Evolutionary conservation across 2,888 invertebrate species (phyloP).

Genomic region (Tinea trinotella): DNA sequence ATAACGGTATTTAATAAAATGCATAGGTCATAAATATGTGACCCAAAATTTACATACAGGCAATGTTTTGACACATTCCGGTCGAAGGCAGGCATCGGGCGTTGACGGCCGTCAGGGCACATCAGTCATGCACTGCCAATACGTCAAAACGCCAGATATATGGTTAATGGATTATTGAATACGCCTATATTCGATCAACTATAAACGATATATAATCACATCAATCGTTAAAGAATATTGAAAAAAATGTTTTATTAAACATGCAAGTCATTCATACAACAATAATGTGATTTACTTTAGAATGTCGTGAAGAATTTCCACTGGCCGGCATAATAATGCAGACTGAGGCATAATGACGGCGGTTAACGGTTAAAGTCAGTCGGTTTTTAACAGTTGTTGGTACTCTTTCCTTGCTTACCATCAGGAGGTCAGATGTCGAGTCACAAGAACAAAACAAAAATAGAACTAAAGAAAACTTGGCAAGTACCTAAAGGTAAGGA

Average conservation of each 20-base stretch:
- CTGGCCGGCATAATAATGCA: too few relatives aligned
- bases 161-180: conserved; percentile 55
- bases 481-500: too few relatives aligned
- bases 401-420: too few relatives aligned
- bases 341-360: too few relatives aligned
- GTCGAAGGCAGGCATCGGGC: conserved; percentile 25
- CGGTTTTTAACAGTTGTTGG: too few relatives aligned
- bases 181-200: conserved; percentile 43
- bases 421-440: too few relatives aligned
- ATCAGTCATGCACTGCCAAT: conserved; percentile 40
- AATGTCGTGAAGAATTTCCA: neutral
- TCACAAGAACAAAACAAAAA: too few relatives aligned
- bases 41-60: conserved; percentile 34
- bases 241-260: neutral
- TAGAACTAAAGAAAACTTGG: too few relatives aligned
- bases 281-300: neutral
- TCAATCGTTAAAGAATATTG: conserved; percentile 12
- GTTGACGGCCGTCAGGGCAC: conserved; percentile 24
- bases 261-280: neutral
- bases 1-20: neutral
- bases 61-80: conserved; percentile 33
- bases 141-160: conserved; percentile 49
- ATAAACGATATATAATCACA: conserved; percentile 16
- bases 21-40: conserved; percentile 18
- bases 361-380: too few relatives aligned